Base-by-base conservation (phyloP, 2,888 invertebrate species). In the Acronicta alni region DNA sequence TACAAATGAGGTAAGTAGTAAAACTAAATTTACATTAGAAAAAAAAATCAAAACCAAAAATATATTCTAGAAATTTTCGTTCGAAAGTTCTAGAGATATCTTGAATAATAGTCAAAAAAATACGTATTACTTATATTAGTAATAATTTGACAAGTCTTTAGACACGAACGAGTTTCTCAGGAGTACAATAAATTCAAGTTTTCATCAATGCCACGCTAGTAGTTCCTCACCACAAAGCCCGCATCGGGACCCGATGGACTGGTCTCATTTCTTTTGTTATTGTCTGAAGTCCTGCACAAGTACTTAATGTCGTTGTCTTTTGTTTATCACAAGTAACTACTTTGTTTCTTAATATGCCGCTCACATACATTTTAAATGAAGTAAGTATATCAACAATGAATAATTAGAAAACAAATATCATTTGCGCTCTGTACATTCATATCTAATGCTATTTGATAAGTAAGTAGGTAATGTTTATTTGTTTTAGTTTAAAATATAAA, bases 221-320 rank as follows among this genome's bases (percentile, higher is more conserved):
- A 68, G 55, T 67, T 64, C 64, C 69, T 81, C 61, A 80, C 86
- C 85, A 79, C 85, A 86, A 71, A 68, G 74, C 87, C 87, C 85
- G 85, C 85, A 87, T 78, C 61, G 26, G 54, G 68, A 73, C 75
- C 48, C 65, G 76, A 67, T 67, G 73, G 67, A 79, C 77, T 73
- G 69, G 80, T 81, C 78, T 72, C 71, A 77, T 79, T 83, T 77
- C 72, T 80, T 84, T 84, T 85, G 76, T 83, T 82, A 75, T 77
- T 65, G 73, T 80, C 70, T 72, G n/a, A n/a, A n/a, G n/a, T n/a
- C n/a, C n/a, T n/a, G 68, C 61, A 58, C 39, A 16, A 68, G 59
- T 57, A 35, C 35, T 35, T 35, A 56, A 59, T 72, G 68, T 74
- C 70, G 57, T 58, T 71, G 42, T 55, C 70, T 74, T 78, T 77